Evolutionary conservation across 2,888 invertebrate genomes (phyloP).

Genomic region (Tachina fera): DNA sequence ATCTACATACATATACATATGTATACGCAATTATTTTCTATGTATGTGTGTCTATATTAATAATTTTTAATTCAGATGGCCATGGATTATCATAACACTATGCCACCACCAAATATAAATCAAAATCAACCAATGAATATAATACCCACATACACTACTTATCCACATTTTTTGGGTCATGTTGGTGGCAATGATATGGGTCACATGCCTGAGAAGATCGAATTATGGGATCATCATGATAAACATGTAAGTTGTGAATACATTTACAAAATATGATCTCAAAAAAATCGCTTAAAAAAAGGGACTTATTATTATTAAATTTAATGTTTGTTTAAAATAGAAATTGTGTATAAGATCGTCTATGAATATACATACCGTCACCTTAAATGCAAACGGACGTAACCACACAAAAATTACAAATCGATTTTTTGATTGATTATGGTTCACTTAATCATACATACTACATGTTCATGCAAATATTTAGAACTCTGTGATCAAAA

Average conservation of each 20-base stretch:
- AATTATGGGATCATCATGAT: conserved; percentile 83
- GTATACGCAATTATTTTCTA: not conserved
- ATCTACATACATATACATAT: not conserved
- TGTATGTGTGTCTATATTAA: conserved; percentile 1
- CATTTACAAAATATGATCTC: conserved; percentile 12
- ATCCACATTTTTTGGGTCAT: conserved; percentile 80
- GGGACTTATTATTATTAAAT: too few species aligned
- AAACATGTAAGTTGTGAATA: conserved; percentile 80
- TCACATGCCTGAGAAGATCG: conserved; percentile 81
- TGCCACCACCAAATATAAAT: conserved; percentile 78
- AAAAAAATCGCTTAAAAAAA: not conserved
- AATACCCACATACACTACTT: conserved; percentile 80
- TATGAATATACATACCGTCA: too few species aligned
- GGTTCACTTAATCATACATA: too few species aligned
- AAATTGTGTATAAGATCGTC: too few species aligned
- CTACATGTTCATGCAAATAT: too few species aligned
- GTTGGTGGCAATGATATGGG: conserved; percentile 77
- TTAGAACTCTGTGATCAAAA: too few species aligned
- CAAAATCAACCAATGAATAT: conserved; percentile 80
- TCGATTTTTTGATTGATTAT: too few species aligned
- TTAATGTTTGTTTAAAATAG: too few species aligned
- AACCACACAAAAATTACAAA: too few species aligned
- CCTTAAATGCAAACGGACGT: too few species aligned
- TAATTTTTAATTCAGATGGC: conserved; percentile 76
- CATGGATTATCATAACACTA: conserved; percentile 81